phyloP scores from a whole-genome alignment of 2,888 invertebrate genomes.

The Sepioteuthis lessoniana region DNA sequence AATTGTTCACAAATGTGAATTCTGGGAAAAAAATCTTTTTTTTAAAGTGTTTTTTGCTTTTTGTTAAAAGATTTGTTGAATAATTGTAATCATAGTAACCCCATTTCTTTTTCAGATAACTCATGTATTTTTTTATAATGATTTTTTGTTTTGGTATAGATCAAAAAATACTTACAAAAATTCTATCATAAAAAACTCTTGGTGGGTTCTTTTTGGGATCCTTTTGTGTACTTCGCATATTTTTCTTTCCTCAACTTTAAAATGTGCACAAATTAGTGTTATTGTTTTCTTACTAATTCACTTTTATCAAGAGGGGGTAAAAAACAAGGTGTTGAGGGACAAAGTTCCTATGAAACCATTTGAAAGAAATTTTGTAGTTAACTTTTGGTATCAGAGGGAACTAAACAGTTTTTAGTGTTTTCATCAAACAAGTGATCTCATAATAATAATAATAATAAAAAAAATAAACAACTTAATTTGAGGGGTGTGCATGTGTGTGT shows the following conservation, averaged over 20 bases:
- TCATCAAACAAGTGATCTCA: not conserved
- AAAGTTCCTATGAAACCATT: not conserved
- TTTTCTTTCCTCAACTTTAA: slow-evolving; percentile 34
- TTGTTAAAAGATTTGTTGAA: not conserved
- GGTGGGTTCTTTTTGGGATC: not conserved
- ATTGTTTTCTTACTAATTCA: not conserved
- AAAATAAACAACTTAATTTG: not conserved
- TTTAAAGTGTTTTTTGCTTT: not conserved
- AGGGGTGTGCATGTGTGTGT: not conserved
- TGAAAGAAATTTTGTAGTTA: slow-evolving; percentile 3
- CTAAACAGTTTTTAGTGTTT: slow-evolving; percentile 34
- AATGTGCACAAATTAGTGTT: slow-evolving; percentile 38
- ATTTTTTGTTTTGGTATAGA: slow-evolving; percentile 43
- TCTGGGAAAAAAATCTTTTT: not conserved
- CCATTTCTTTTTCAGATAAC: slow-evolving; percentile 20
- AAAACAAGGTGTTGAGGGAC: not conserved
- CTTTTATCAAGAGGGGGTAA: not conserved
- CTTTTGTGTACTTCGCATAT: not conserved
- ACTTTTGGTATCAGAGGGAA: slow-evolving; percentile 34
- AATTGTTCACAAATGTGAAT: not conserved
- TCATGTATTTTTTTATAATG: not conserved
- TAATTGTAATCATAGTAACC: not conserved
- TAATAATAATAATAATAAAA: not conserved
- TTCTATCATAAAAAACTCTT: slow-evolving; percentile 43
- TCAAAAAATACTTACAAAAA: slow-evolving; percentile 47